Evolutionary conservation across 2,888 invertebrate genomes (phyloP), one percentile per base, ranked within the genome.

Genomic region (Strigamia maritima): DNA sequence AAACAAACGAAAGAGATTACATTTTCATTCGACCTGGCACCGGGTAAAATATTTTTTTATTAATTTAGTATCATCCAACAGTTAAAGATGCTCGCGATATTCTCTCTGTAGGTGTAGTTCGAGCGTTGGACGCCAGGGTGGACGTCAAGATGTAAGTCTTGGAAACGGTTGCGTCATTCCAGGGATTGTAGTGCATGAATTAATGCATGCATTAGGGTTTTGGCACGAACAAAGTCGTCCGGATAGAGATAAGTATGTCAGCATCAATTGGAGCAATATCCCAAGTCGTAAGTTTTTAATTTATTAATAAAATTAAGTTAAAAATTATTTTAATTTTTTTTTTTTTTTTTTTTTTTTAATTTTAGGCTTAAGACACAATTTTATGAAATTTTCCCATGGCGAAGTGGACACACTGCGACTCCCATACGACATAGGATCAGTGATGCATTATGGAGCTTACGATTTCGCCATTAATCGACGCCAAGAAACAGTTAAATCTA

Each of bases 221-320:
- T 87, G 87, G 86, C 88, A 88, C 81, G 88, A 88, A 81, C 88
- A 88, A 81, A 87, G 85, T 78, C 82, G 88, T 44, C 83, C 83
- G 2, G 88, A 88, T 84, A 83, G 88, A 26, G 88, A 88, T 81
- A 82, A 84, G 10, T 85, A 85, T 82, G 86, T 88, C 75, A 84
- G 81, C 31, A 84, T 87, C 60, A 83, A 85, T 78, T 85, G 84
- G 83, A 82, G 83, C n/a, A 87, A 87, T 82, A 86, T 87, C 24
- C 70, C 26, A 74, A 28, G 74, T 24, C 24, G 74, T 24, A 22
- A 12, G 76, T 22, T 16, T 76, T 8, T 2, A n/a, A 35, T 38
- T 44, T 10, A 31, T 76, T 40, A 12, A 31, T 7, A 44, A 35
- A 76, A 24, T 38, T 16, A 14, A 19, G 2, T 19, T 8, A 16